Base-by-base conservation (phyloP, 2,797 vertebrate species). In the Toxotes lorentzi region DNA sequence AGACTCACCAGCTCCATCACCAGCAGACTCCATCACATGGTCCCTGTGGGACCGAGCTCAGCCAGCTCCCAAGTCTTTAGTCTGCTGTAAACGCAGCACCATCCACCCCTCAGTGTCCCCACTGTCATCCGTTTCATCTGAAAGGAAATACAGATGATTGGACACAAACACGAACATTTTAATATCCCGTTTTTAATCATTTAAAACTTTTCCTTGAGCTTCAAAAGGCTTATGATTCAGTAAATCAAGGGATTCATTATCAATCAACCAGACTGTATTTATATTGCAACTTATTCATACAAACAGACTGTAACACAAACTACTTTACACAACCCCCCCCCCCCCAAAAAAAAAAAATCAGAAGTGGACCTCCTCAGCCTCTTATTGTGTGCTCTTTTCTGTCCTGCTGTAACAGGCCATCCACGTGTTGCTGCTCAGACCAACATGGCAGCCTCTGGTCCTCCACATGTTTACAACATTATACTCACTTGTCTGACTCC, bases 351-450 rank as follows among this genome's bases (percentile, higher is more conserved):
- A n/a, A n/a, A n/a, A n/a, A 30, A 30, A 30, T 30, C 27, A 30
- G 27, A 30, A 30, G 27, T 30, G 27, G 27, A 30, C 27, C 3
- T 30, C 27, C 4, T 30, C 27, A 30, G 27, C 27, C 27, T 30
- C 27, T 30, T 30, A 30, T 30, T 30, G 27, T 30, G 27, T 30
- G n/a, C 4, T 30, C 27, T 30, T 30, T 30, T 30, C 47, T 50
- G 48, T 13, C n/a, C 50, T 13, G 23, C 23, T 51, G 12, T 6
- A 12, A 4, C n/a, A 38, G 10, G 3, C 1, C 62, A 47, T 2
- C 73, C 86, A 80, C 82, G 86, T 85, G 84, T 13, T 27, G 21
- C 71, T 5, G 19, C 9, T 7, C n/a, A 53, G 51, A 2, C 51
- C 51, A 54, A 54, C 51, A 16, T 54, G 51, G 51, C 51, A 2